Base-by-base conservation (phyloP, 2,888 invertebrate genomes). In the Thera britannica region DNA sequence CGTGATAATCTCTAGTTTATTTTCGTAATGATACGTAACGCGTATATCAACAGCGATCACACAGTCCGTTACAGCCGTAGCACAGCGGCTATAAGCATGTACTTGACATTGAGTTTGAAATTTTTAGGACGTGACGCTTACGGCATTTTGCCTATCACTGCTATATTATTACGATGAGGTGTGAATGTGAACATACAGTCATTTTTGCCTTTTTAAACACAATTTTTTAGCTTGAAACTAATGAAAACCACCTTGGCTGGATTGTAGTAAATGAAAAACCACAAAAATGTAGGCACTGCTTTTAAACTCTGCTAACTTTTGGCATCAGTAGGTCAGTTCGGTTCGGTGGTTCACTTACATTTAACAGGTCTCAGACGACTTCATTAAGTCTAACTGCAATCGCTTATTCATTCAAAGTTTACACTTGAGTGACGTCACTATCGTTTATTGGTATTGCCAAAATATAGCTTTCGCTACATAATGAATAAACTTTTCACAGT, bases 41-140 rank as follows among this genome's bases (percentile, higher is more conserved):
- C 71, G 70, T 44, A 38, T 38, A 41, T 41, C 41, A 7, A 70
- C 58, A 61, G 58, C 63, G 54, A 60, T 68, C 69, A 48, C 70
- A 66, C 36, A 66, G 58, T 52, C 70, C 66, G 82, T 81, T 83
- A 82, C 75, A 75, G 75, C 73, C 59, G 41, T 48, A 75, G 71
- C 36, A 35, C 36, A 55, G 34, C 71, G 74, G 73, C 73, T 78
- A 67, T 68, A 72, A 72, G 69, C 81, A 75, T 83, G 80, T 80
- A 81, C 75, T 23, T 23, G 23, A 23, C 23, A 23, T 23, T 23
- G 71, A 79, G 71, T 79, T 77, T 68, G 79, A 81, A 82, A 83
- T 87, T 88, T 89, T 85, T 88, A 80, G 87, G 81, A 85, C 86
- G 86, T 88, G 84, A 87, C 83, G 85, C 81, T 81, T 86, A 83